Evolutionary conservation across 2,888 invertebrate genomes (phyloP).

Genomic region (Ischnura elegans): DNA sequence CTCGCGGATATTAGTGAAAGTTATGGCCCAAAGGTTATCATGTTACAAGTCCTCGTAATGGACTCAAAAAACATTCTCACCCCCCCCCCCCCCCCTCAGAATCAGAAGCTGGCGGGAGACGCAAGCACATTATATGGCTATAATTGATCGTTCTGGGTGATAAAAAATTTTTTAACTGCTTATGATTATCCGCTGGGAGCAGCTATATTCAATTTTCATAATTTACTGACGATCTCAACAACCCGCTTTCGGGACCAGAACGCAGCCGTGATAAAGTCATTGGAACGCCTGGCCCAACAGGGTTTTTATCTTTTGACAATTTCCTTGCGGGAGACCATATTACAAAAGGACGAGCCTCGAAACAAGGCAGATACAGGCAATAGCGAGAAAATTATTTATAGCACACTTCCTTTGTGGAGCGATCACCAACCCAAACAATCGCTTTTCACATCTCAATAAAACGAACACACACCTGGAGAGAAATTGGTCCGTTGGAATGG

Average conservation of each 20-base stretch:
- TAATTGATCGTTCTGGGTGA: slow-evolving; percentile 17
- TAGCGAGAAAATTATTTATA: background rate
- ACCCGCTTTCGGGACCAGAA: background rate
- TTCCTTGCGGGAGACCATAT: background rate
- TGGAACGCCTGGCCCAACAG: background rate
- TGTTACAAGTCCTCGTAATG: background rate
- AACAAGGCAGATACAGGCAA: background rate
- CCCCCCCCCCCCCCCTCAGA: background rate
- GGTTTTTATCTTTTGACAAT: background rate
- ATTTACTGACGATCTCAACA: background rate
- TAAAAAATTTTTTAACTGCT: background rate
- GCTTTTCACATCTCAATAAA: slow-evolving; percentile 17
- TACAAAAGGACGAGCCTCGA: background rate
- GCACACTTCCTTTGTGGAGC: background rate
- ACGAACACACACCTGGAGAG: background rate
- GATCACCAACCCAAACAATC: background rate
- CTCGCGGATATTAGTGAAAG: background rate
- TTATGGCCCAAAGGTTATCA: slow-evolving; percentile 1
- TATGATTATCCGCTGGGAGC: slow-evolving; percentile 6
- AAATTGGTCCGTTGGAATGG: background rate
- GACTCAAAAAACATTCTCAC: background rate
- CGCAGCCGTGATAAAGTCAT: background rate
- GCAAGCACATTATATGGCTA: background rate
- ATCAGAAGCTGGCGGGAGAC: background rate
- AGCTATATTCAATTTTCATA: background rate